phyloP scores from a whole-genome alignment of 64 coral and sea anemone species.

The Pocillopora damicornis region DNA sequence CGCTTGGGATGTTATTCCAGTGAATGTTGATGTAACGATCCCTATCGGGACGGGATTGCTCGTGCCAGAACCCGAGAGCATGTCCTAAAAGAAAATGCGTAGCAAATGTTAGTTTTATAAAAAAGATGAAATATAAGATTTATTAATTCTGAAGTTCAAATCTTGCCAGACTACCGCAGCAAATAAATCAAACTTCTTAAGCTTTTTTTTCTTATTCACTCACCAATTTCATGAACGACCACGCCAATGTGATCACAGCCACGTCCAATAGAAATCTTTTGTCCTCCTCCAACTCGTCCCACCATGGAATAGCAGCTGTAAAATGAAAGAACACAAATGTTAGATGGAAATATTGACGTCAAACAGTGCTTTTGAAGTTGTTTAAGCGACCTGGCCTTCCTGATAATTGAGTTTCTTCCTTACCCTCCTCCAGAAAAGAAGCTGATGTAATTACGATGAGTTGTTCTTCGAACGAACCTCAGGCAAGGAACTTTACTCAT shows the following conservation, averaged over 20 bases:
- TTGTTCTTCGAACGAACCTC: constrained; percentile 20
- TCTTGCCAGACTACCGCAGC: too few relatives aligned
- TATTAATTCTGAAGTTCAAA: too few relatives aligned
- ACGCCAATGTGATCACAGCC: constrained; percentile 61
- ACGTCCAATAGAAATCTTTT: constrained; percentile 80
- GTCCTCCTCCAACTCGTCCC: constrained; percentile 37
- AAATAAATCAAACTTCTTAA: neutral
- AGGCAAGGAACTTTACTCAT: constrained; percentile 65
- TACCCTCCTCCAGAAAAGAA: constrained; percentile 81
- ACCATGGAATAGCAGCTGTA: constrained; percentile 77
- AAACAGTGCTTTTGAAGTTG: neutral
- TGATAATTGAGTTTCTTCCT: neutral
- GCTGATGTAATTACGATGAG: constrained; percentile 39
- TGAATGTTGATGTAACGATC: constrained; percentile 60
- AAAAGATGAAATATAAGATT: neutral
- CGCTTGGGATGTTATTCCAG: constrained; percentile 66
- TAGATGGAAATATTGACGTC: neutral
- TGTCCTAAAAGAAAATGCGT: constrained; percentile 36
- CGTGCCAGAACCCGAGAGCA: constrained; percentile 85
- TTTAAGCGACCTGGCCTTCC: too few relatives aligned
- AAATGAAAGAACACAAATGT: neutral
- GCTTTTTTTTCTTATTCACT: neutral
- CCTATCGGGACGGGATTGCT: constrained; percentile 81
- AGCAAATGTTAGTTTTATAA: neutral
- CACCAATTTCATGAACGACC: constrained; percentile 81